Conservation (phyloP, 2,888 invertebrate species). For the Nudaria mundana region DNA sequence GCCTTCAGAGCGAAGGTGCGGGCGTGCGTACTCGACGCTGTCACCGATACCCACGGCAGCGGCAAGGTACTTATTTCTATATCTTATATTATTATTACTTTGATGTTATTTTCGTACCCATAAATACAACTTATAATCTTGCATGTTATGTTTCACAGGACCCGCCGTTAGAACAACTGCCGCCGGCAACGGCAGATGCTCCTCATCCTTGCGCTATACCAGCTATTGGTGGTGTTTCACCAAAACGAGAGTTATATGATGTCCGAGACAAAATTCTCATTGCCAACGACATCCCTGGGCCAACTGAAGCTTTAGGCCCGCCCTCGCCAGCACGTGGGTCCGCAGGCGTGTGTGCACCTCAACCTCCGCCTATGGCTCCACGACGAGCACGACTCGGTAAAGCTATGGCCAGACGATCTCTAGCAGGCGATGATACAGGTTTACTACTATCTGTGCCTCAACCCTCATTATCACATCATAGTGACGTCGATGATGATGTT, state of each 20-base stretch:
- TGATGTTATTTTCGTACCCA: too few relatives aligned
- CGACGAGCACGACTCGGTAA: constrained; percentile 78
- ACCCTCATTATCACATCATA: constrained; percentile 55
- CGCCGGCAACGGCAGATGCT: constrained; percentile 64
- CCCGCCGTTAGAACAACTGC: constrained; percentile 65
- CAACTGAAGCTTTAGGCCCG: constrained; percentile 76
- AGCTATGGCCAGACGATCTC: constrained; percentile 84
- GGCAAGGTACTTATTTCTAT: constrained; percentile 54
- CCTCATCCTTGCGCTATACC: constrained; percentile 65
- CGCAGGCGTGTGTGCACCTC: constrained; percentile 84
- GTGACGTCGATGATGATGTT: constrained; percentile 77
- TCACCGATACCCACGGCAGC: constrained; percentile 68
- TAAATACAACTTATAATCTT: not conserved
- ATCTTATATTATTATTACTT: not conserved
- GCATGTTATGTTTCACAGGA: constrained; percentile 41
- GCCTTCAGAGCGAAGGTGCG: constrained; percentile 78
- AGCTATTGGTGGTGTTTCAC: constrained; percentile 70
- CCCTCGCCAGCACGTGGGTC: constrained; percentile 86
- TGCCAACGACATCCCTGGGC: constrained; percentile 56
- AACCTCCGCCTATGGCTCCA: constrained; percentile 74
- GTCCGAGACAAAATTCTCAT: constrained; percentile 64
- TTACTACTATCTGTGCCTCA: constrained; percentile 63
- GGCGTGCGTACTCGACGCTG: constrained; percentile 67
- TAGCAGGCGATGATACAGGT: constrained; percentile 77
- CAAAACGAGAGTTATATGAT: constrained; percentile 66